Base-by-base conservation (phyloP, 1,140 invertebrate species). In the Cydia splendana region DNA sequence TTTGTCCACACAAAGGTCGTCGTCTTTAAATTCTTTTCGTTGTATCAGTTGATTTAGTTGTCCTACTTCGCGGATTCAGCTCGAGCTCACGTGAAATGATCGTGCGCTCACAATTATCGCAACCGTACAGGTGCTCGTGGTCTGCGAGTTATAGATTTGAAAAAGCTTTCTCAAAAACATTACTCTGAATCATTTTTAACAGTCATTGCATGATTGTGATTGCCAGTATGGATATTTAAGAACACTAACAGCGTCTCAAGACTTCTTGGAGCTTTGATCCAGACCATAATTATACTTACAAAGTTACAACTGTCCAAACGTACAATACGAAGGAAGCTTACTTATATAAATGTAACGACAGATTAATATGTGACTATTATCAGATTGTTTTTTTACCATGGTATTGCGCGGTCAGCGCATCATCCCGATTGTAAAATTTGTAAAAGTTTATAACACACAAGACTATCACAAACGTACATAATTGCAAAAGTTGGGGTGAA, bases 101-200 rank as follows among this genome's bases (percentile, higher is more conserved):
- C 53, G 53, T 57, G 53, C 53, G n/a, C 15, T 57, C n/a, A 57
- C 53, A 57, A 57, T 57, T 57, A 57, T 57, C 53, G 53, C 53
- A 20, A 48, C 45, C 13, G 12, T 15, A 48, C 45, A 45, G 51
- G 53, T 57, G n/a, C 53, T 57, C n/a, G 53, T 18, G 53, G n/a
- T 57, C 53, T 57, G 53, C 5, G 53, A 57, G n/a, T 18, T 57
- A 57, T 18, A 57, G 53, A 57, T 18, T 20, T 57, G 53, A 5
- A 57, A 18, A 20, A 57, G n/a, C 15, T 18, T 57, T 9, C n/a
- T 57, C 3, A n/a, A 51, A 51, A 51, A 51, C 48, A 4, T 51
- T 15, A 15, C 48, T n/a, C 15, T 51, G 48, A 51, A 51, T 34
- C 34, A 34, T 53, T 53, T n/a, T 53, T 9, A 53, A 53, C 51